Percentiles rank a stretch among this genome's conserved stretches.
Evolutionary conservation across 2,888 invertebrate genomes (phyloP).

Genomic region (Himalopsyche japonica): DNA sequence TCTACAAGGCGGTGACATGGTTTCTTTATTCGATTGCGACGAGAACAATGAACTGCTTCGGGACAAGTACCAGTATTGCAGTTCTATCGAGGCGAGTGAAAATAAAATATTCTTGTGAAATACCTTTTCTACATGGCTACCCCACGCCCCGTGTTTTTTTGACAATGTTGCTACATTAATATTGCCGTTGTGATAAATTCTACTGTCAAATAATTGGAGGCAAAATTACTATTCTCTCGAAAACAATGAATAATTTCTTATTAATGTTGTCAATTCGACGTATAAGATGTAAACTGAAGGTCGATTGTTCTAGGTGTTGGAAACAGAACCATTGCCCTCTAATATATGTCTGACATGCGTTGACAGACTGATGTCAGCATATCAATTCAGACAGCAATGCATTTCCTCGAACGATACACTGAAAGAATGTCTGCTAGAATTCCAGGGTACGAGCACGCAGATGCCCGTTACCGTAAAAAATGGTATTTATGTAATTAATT

Average conservation of each 20-base stretch:
- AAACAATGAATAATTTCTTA: neutral
- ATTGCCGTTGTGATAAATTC: conserved; percentile 51
- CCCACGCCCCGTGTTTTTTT: conserved; percentile 48
- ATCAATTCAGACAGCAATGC: conserved; percentile 59
- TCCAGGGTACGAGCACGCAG: conserved; percentile 51
- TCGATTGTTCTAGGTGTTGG: conserved; percentile 50
- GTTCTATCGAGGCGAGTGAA: conserved; percentile 59
- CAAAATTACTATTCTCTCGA: neutral
- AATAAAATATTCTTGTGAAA: conserved; percentile 45
- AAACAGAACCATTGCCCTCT: conserved; percentile 56
- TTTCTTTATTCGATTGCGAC: conserved; percentile 60
- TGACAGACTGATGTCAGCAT: conserved; percentile 55
- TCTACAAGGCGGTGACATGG: conserved; percentile 56
- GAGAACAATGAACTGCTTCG: conserved; percentile 61
- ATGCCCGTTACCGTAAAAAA: conserved; percentile 12
- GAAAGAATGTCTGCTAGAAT: conserved; percentile 57
- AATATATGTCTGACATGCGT: conserved; percentile 58
- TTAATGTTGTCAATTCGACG: neutral
- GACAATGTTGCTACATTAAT: conserved; percentile 53
- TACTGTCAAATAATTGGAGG: conserved; percentile 41
- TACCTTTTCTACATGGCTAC: conserved; percentile 59
- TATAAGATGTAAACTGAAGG: neutral
- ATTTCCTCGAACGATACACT: conserved; percentile 56
- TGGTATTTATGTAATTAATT: conserved; percentile 7
- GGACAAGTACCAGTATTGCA: conserved; percentile 58